phyloP scores from a whole-genome alignment of 2,113 vertebrate genomes.

The Mesocricetus auratus region DNA sequence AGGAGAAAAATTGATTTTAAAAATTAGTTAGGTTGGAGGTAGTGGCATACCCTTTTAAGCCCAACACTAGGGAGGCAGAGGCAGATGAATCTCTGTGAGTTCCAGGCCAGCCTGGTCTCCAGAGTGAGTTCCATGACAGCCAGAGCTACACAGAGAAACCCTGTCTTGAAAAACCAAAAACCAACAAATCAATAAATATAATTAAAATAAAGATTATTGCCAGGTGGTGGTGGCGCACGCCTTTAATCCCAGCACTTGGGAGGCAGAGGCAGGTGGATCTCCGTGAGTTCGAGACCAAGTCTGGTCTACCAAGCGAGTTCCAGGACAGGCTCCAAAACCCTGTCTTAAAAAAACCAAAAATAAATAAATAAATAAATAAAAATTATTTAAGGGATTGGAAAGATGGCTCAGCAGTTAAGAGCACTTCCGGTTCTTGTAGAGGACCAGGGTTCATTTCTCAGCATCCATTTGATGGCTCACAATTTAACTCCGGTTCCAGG shows the following conservation, averaged over 20 bases:
- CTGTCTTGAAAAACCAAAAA: neutral
- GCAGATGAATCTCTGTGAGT: neutral
- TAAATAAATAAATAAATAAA: neutral
- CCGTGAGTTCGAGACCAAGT: neutral
- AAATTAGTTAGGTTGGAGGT: neutral
- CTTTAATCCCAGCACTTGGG: neutral
- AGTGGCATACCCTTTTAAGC: no score
- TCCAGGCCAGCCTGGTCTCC: neutral
- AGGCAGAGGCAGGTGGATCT: neutral
- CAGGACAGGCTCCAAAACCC: neutral
- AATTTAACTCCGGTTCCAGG: neutral
- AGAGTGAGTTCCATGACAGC: neutral
- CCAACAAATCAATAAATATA: neutral
- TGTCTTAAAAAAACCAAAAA: neutral
- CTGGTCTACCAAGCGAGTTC: neutral
- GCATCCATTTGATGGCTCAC: neutral
- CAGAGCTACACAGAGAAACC: neutral
- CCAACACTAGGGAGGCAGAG: neutral
- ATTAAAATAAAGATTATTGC: no score
- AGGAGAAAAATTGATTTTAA: neutral
- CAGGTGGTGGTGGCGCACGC: no score
- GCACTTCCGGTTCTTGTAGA: neutral
- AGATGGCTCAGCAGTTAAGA: neutral
- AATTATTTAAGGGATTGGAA: neutral
- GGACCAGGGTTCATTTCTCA: neutral